A percentile compares a stretch with the other conserved stretches of the same genome.
Conservation (phyloP, 2,113 vertebrate genomes). For the Dasyornis broadbenti region DNA sequence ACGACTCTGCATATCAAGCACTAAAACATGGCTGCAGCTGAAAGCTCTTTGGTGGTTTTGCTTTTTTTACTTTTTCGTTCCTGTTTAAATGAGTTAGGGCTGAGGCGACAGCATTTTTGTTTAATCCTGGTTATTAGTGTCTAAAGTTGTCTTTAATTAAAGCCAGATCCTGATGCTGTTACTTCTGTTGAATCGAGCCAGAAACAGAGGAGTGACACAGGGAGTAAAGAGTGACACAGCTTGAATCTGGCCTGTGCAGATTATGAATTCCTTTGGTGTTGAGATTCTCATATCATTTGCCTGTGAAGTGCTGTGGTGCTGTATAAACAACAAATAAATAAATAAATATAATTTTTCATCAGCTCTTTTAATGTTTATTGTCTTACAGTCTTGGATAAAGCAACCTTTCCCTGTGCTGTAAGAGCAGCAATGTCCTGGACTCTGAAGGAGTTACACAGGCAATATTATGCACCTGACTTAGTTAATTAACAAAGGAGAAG, state of each 20-base stretch:
- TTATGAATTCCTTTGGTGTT: background rate
- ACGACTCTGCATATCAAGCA: background rate
- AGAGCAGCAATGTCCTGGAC: background rate
- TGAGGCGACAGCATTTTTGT: background rate
- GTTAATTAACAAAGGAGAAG: constrained; percentile 55
- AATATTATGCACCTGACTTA: constrained; percentile 42
- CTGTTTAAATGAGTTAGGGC: background rate
- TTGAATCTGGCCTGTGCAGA: background rate
- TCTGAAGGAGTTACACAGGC: background rate
- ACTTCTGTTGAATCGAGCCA: background rate
- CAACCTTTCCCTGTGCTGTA: background rate
- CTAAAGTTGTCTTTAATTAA: constrained; percentile 18
- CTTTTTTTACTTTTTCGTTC: background rate
- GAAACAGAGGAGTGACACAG: background rate
- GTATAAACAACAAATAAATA: constrained; percentile 13
- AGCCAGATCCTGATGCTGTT: background rate
- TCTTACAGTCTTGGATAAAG: background rate
- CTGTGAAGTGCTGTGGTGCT: background rate
- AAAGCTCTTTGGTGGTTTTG: background rate
- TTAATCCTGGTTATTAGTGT: background rate
- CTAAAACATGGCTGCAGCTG: background rate
- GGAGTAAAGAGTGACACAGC: background rate
- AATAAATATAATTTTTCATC: background rate
- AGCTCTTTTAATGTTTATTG: background rate
- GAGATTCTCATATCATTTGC: background rate